Conservation (phyloP, 1,140 invertebrate genomes). For the Glomeris maerens region DNA sequence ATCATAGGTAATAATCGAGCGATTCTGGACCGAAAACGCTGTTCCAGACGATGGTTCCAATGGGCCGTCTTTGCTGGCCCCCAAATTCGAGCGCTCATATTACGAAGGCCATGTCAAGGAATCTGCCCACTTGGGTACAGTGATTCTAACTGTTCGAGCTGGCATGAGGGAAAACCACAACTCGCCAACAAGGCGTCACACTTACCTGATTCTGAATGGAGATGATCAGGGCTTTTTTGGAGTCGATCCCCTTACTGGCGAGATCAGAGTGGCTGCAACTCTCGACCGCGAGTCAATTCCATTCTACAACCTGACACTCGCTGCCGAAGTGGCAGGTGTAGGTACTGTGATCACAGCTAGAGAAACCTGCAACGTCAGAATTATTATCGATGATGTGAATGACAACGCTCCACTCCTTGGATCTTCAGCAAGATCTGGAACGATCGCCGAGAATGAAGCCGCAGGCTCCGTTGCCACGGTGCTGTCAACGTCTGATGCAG, state of each 20-base stretch:
- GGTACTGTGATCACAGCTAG: slow-evolving; percentile 66
- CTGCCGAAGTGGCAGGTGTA: slow-evolving; percentile 71
- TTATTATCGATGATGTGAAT: slow-evolving; percentile 70
- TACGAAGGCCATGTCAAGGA: too few relatives aligned
- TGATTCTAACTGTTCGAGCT: too few relatives aligned
- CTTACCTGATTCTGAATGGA: slow-evolving; percentile 73
- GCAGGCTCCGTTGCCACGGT: slow-evolving; percentile 68
- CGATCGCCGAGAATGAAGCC: slow-evolving; percentile 76
- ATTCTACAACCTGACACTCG: slow-evolving; percentile 64
- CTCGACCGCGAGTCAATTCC: slow-evolving; percentile 69
- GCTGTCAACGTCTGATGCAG: slow-evolving; percentile 68
- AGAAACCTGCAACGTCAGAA: too few relatives aligned
- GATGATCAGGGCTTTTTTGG: slow-evolving; percentile 70
- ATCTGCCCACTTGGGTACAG: too few relatives aligned
- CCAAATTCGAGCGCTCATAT: too few relatives aligned
- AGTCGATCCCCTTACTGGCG: slow-evolving; percentile 70
- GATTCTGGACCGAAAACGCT: too few relatives aligned
- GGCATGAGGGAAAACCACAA: too few relatives aligned
- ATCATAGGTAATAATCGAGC: too few relatives aligned
- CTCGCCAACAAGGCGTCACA: slow-evolving; percentile 84
- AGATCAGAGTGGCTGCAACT: slow-evolving; percentile 49
- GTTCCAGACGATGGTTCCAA: too few relatives aligned
- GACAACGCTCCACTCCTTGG: slow-evolving; percentile 83
- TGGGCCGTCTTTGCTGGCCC: too few relatives aligned
- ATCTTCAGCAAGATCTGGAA: slow-evolving; percentile 48